A percentile compares a stretch with the other conserved stretches of the same genome.
phyloP scores from a whole-genome alignment of 2,113 vertebrate species.

The Morphnarchus princeps region DNA sequence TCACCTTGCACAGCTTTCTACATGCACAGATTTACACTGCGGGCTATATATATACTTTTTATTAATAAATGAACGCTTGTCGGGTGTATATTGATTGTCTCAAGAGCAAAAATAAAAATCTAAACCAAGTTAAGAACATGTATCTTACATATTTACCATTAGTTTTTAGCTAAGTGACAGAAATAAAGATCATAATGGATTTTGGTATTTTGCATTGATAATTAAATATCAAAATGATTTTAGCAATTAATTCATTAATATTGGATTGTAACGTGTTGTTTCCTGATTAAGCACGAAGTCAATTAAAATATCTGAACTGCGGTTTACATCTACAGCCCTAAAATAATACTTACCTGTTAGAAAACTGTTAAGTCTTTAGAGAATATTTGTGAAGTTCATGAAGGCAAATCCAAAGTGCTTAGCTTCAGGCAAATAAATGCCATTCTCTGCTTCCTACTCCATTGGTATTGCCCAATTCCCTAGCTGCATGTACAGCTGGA shows the following conservation, averaged over 20 bases:
- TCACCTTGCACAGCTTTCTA: background rate
- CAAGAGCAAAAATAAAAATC: background rate
- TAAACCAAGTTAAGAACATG: background rate
- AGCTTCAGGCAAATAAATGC: background rate
- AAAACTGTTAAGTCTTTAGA: background rate
- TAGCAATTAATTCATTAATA: background rate
- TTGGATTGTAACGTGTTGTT: rapidly evolving
- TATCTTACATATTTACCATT: background rate
- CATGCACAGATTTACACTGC: background rate
- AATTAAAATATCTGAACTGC: background rate
- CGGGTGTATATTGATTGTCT: background rate
- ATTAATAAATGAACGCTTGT: background rate
- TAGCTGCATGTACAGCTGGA: background rate
- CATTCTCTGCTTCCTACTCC: background rate
- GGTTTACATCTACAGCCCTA: background rate
- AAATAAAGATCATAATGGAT: background rate
- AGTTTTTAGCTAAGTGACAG: background rate
- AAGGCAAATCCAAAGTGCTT: background rate
- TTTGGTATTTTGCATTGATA: background rate
- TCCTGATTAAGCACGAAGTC: background rate
- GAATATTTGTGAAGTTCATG: background rate
- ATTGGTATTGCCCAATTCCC: background rate
- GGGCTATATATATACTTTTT: background rate
- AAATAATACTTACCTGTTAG: background rate
- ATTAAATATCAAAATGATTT: constrained; percentile 7